Base-by-base conservation (phyloP, 2,888 invertebrate species). In the Stegophylla sp. region DNA sequence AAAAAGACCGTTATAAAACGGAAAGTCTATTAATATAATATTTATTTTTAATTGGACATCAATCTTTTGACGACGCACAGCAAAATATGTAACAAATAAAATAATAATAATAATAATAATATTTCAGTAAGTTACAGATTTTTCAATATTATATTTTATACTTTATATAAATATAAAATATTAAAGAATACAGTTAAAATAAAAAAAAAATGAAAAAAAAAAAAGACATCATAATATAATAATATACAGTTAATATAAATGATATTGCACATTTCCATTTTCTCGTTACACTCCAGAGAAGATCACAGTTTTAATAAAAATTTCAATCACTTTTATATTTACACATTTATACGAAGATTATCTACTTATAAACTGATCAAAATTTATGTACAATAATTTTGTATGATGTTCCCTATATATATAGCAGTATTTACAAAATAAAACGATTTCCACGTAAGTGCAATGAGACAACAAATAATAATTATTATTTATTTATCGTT, bases 221-320 rank as follows among this genome's bases (percentile, higher is more conserved):
- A 69, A 56, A 56, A 71, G 53, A n/a, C 45, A 28, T 12, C 26
- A 28, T 20, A 3, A 5, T 74, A 48, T n/a, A n/a, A n/a, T n/a
- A 34, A 74, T 20, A 28, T 48, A 48, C 43, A 73, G 26, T 73
- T 56, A n/a, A 15, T 45, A 26, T 23, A 34, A 34, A 59, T 69
- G 20, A 61, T 79, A 79, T 79, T 79, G 79, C 79, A 79, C 79
- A n/a, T 71, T 79, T 71, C 79, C 71, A 51, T 71, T 79, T 15
- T 61, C 17, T 28, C 61, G 34, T 71, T 26, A 34, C 28, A 51
- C 51, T 48, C n/a, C 4, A 20, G 43, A 53, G 23, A 71, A 79
- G 59, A 71, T 71, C 61, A 63, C 76, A 59, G 45, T 61, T 48
- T 51, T 4, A 26, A 79, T 45, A 41, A 41, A 59, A 61, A 79